Evolutionary conservation across 23 tunicate genomes (phyloP), one percentile per base, ranked within the genome.

Genomic region (Oikopleura dioica): DNA sequence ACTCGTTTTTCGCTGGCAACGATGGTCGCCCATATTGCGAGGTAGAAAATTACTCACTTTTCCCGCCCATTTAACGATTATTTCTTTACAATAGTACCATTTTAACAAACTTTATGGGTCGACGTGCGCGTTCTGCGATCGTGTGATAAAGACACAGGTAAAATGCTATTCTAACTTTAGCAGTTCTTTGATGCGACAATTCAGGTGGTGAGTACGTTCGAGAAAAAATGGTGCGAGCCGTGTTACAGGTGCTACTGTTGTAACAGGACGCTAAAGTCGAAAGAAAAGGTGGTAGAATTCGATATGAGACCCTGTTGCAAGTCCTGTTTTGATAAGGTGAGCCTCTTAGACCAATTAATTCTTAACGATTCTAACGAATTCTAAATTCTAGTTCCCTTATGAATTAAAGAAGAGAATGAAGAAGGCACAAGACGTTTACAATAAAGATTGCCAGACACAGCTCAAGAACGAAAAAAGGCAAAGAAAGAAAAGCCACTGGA

Each of bases 271-370:
- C 16, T 63, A 31, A 16, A 23, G 2, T 31, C 72, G 26, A 24
- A 28, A 21, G 72, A 63, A 63, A 86, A 86, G 51, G 86, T 92
- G 76, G 82, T 92, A 12, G 98, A 92, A 58, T 92, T 77, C 37
- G 98, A 92, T 81, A 92, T 92, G 98, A 92, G 86, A 77, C 98
- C 98, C 36, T 95, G 86, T 2, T 92, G 98, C 75, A 77, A 89
- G 36, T 86, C 86, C 78, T 92, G 98, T 69, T 92, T 86, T 38
- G 98, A 92, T 38, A 88, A 88, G 67, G n/a, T n/a, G n/a, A n/a
- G n/a, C n/a, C n/a, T n/a, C n/a, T n/a, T n/a, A n/a, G n/a, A n/a
- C n/a, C n/a, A n/a, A n/a, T n/a, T n/a, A n/a, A n/a, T n/a, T n/a
- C n/a, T n/a, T n/a, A n/a, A n/a, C n/a, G n/a, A n/a, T n/a, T n/a